These are phyloP conservation scores for Meganola albula DNA, from an alignment of 2,888 invertebrate species.

Conservation along the genomic window DNA sequence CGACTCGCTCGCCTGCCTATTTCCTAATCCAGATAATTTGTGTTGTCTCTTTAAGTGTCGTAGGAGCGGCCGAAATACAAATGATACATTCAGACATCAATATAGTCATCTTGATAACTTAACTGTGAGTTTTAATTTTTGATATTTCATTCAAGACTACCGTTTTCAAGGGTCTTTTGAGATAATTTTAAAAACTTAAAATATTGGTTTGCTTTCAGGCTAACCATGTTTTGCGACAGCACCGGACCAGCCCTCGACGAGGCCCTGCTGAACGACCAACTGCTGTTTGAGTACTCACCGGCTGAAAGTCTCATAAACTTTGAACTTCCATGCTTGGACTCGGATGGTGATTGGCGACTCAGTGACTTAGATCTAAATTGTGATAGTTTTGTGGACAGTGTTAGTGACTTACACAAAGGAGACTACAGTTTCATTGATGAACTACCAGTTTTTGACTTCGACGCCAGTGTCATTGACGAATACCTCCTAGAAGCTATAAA, in stretches of 20 bases:
- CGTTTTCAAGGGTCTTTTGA: not conserved
- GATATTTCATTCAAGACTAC: slow-evolving; percentile 9
- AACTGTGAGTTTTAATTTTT: slow-evolving; percentile 18
- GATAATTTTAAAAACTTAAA: no score
- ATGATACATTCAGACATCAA: no score
- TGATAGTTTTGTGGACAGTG: slow-evolving; percentile 59
- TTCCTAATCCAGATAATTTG: slow-evolving; percentile 39
- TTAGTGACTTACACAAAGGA: slow-evolving; percentile 48
- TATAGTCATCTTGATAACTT: no score
- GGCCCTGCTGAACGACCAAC: slow-evolving; percentile 55
- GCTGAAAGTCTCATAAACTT: slow-evolving; percentile 69
- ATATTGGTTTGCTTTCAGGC: slow-evolving; percentile 40
- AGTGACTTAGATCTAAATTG: slow-evolving; percentile 60
- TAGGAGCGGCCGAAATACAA: no score
- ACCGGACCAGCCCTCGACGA: slow-evolving; percentile 51
- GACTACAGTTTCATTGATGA: slow-evolving; percentile 41
- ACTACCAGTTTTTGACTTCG: slow-evolving; percentile 59
- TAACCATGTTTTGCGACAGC: slow-evolving; percentile 56
- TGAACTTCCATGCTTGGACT: slow-evolving; percentile 52
- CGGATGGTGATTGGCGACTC: slow-evolving; percentile 56
- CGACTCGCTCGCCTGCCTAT: slow-evolving; percentile 47
- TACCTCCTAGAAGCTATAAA: slow-evolving; percentile 57
- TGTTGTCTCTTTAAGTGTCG: no score
- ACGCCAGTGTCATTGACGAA: slow-evolving; percentile 61
- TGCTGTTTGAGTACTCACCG: slow-evolving; percentile 63